phyloP scores from a whole-genome alignment of 2,888 invertebrate species.

The Mantis religiosa region DNA sequence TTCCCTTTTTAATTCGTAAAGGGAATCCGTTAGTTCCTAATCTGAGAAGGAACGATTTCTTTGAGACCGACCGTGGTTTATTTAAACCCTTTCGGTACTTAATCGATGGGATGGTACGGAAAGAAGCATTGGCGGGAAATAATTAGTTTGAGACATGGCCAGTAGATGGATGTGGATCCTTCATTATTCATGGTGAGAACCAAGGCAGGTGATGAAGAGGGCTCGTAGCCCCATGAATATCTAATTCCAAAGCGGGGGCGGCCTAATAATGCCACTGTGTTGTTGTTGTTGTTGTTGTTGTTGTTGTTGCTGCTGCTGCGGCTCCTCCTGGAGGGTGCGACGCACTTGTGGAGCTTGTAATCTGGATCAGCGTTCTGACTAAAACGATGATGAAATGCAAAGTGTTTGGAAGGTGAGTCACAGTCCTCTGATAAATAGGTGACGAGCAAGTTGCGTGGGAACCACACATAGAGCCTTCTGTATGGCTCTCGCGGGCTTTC shows the following conservation, averaged over 20 bases:
- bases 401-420: not conserved
- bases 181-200: conserved; percentile 11
- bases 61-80: not conserved
- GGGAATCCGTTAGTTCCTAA: not conserved
- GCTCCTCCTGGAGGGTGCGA: not conserved
- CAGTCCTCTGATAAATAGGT: not conserved
- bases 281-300: not conserved
- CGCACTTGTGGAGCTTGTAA: not conserved
- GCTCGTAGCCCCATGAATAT: not conserved
- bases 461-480: not conserved
- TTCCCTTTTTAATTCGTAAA: not conserved
- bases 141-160: conserved; percentile 11
- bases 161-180: not conserved
- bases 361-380: not conserved
- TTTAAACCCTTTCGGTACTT: not conserved
- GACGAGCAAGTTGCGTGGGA: not conserved
- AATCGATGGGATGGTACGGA: not conserved
- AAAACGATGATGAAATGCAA: not conserved
- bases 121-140: conserved; percentile 5
- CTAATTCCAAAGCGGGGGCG: not conserved
- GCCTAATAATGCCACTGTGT: not conserved
- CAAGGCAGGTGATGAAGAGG: not conserved
- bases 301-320: too few species aligned
- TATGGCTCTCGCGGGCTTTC: not conserved
- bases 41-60: not conserved